Percentiles rank a stretch among this genome's conserved stretches.
phyloP scores from a whole-genome alignment of 2,888 invertebrate genomes.

The Heterodera filipjevi region DNA sequence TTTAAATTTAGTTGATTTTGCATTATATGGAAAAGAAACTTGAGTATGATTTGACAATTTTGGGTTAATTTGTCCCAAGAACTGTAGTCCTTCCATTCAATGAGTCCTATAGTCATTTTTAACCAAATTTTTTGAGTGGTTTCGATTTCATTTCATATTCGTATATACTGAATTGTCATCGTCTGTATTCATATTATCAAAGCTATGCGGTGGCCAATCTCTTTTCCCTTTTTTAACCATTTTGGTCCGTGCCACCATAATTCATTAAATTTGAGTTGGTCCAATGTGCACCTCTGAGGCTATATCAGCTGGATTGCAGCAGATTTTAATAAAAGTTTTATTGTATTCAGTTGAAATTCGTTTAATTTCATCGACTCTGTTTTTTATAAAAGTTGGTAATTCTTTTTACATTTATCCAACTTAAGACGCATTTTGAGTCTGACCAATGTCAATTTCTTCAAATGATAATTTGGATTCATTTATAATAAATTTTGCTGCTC shows the following conservation, averaged over 20 bases:
- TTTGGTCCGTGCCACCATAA: neutral
- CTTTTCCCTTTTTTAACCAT: neutral
- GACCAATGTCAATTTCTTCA: neutral
- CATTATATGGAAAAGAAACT: neutral
- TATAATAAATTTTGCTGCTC: neutral
- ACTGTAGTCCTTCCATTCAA: neutral
- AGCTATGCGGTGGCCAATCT: neutral
- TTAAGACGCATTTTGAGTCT: constrained; percentile 6
- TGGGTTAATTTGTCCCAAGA: neutral
- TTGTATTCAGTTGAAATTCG: neutral
- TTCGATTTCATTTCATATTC: too few species aligned
- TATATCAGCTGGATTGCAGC: neutral
- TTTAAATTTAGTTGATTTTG: neutral
- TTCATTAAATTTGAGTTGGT: neutral
- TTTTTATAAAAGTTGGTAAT: neutral
- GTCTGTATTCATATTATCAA: neutral
- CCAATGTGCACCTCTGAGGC: neutral
- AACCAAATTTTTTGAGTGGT: too few species aligned
- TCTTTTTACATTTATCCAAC: neutral
- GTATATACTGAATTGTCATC: neutral
- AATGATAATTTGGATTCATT: neutral
- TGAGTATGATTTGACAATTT: neutral
- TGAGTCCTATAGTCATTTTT: too few species aligned
- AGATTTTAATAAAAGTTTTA: neutral
- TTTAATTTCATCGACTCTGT: neutral